Base-by-base conservation (phyloP, 1,140 invertebrate genomes). In the Hylaeus volcanicus region DNA sequence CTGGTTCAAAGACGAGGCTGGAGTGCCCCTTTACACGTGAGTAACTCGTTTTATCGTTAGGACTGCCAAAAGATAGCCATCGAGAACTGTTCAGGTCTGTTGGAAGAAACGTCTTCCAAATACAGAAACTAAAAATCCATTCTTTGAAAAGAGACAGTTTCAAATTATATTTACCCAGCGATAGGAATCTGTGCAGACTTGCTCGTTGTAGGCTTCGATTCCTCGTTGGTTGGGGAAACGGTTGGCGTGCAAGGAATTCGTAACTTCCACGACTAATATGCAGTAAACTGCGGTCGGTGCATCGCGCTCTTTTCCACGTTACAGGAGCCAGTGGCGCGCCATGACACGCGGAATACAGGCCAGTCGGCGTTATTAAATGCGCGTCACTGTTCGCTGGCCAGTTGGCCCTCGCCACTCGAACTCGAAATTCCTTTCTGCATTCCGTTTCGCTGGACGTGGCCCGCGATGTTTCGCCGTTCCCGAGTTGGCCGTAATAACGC, bases 1-100 rank as follows among this genome's bases (percentile, higher is more conserved):
- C 89, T 98, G 97, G 97, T 98, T 98, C 93, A 95, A 96, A 89
- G 96, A 98, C 90, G 96, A 97, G 84, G 96, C 96, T 56, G 97
- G 97, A 71, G 96, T 96, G 82, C 97, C 97, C 12, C 94, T 98
- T 60, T 98, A 98, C 94, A 97, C 96, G 97, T 98, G 92, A 95
- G 95, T 93, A 48, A 48, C 26, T 26, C 26, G 26, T 26, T 26
- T 26, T 26, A 26, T 26, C 26, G 26, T 26, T 26, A 26, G 26
- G 26, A 26, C 26, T 26, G 26, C 26, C 26, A 26, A 26, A 26
- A 26, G 26, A 26, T 26, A 26, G 26, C 26, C 26, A 26, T 26
- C 26, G 26, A 26, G 26, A 26, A 26, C 26, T 26, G 26, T 26
- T 26, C 26, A 26, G 26, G 26, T 26, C 26, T 26, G 26, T 26